Conservation (phyloP, 2,888 invertebrate species). For the Homarus gammarus region DNA sequence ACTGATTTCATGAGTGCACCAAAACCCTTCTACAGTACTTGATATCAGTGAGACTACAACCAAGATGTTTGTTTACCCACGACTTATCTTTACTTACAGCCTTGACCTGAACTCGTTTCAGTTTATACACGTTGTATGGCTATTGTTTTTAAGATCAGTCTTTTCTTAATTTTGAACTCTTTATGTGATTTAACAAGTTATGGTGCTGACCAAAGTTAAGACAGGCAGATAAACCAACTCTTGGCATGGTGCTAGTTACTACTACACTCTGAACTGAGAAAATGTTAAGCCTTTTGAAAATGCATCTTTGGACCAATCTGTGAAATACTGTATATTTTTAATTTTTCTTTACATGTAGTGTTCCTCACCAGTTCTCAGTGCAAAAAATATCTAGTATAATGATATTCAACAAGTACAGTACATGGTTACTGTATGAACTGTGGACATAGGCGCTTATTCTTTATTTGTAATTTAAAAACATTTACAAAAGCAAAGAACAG, state of each 20-base stretch:
- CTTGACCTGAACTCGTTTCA: too few relatives aligned
- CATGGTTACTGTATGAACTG: background rate
- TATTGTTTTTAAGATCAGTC: too few relatives aligned
- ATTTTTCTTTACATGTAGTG: background rate
- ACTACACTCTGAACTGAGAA: background rate
- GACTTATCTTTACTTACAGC: too few relatives aligned
- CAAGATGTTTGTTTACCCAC: background rate
- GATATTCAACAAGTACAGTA: background rate
- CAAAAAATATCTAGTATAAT: background rate
- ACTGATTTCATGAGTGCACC: background rate
- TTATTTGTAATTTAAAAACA: background rate
- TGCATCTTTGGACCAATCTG: background rate
- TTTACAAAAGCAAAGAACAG: background rate
- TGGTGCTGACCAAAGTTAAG: too few relatives aligned
- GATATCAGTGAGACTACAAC: background rate
- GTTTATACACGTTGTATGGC: too few relatives aligned
- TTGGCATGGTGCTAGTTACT: background rate
- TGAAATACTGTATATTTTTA: too few relatives aligned
- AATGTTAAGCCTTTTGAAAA: background rate
- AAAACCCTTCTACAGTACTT: background rate
- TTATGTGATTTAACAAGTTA: too few relatives aligned
- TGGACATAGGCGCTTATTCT: background rate
- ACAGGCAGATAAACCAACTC: too few relatives aligned
- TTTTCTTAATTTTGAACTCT: too few relatives aligned
- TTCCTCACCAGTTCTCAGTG: background rate